Percentiles rank a stretch among this genome's conserved stretches.
Evolutionary conservation across 2,888 invertebrate species (phyloP).

Genomic region (Lepidochitona cinerea): DNA sequence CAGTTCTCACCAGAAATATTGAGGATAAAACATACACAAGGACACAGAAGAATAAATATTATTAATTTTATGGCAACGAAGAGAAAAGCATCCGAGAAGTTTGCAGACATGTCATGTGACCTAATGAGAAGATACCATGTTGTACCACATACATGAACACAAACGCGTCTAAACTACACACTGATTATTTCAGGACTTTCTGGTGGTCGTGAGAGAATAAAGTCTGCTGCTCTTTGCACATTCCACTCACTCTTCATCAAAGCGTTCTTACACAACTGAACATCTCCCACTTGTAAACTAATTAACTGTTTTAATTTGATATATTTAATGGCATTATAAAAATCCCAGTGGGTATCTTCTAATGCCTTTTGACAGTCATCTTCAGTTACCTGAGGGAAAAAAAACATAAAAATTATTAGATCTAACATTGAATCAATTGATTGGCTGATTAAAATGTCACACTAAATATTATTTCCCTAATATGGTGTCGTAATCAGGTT

Average conservation of each 20-base stretch:
- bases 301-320: constrained; percentile 77
- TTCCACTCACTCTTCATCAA: constrained; percentile 79
- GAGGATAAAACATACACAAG: too few species aligned
- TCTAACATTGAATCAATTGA: background rate
- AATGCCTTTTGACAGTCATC: constrained; percentile 86
- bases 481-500: too few species aligned
- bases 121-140: background rate
- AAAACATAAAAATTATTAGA: background rate
- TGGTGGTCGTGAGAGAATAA: constrained; percentile 69
- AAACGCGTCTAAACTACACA: constrained; percentile 29
- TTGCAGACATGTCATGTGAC: too few species aligned
- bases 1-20: too few species aligned
- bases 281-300: constrained; percentile 63
- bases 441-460: background rate
- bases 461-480: too few species aligned
- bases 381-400: constrained; percentile 67
- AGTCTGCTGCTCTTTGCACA: constrained; percentile 78
- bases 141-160: background rate
- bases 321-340: constrained; percentile 89
- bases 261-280: constrained; percentile 72
- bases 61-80: too few species aligned
- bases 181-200: constrained; percentile 58
- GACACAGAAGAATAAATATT: too few species aligned
- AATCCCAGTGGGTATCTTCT: constrained; percentile 89
- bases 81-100: too few species aligned